Conservation (phyloP, 92 coral and sea anemone species). For the Metridium senile region DNA sequence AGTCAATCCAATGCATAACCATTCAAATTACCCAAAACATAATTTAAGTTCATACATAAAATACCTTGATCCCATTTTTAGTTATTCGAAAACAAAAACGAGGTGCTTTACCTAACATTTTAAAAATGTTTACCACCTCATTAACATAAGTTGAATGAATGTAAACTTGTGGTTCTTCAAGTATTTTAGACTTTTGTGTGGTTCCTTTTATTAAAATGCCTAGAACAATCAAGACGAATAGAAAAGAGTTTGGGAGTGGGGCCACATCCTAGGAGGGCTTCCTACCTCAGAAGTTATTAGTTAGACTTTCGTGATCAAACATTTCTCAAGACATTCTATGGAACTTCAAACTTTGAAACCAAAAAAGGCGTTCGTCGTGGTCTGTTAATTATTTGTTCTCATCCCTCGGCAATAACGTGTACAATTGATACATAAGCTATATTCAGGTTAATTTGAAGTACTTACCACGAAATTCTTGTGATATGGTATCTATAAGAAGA, state of each 20-base stretch:
- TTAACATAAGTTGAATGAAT: slow-evolving; percentile 5
- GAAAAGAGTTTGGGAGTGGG: slow-evolving; percentile 20
- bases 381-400: slow-evolving; percentile 2
- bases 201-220: background rate
- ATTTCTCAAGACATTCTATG: slow-evolving; percentile 14
- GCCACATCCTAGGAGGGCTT: background rate
- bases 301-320: background rate
- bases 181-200: background rate
- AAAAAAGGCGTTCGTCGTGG: slow-evolving; percentile 25
- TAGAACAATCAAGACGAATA: background rate
- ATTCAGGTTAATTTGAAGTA: background rate
- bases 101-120: background rate
- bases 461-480: slow-evolving; percentile 30
- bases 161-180: slow-evolving; percentile 5
- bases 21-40: too few relatives aligned
- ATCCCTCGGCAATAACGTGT: background rate
- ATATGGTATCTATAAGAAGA: slow-evolving; percentile 10
- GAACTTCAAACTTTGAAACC: background rate
- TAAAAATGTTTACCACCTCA: background rate
- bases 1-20: background rate
- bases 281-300: background rate
- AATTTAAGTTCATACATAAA: too few relatives aligned
- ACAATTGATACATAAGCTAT: background rate
- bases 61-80: background rate
- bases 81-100: background rate